Conservation (phyloP, 2,113 vertebrate genomes). For the Phalacrocorax pelagicus region DNA sequence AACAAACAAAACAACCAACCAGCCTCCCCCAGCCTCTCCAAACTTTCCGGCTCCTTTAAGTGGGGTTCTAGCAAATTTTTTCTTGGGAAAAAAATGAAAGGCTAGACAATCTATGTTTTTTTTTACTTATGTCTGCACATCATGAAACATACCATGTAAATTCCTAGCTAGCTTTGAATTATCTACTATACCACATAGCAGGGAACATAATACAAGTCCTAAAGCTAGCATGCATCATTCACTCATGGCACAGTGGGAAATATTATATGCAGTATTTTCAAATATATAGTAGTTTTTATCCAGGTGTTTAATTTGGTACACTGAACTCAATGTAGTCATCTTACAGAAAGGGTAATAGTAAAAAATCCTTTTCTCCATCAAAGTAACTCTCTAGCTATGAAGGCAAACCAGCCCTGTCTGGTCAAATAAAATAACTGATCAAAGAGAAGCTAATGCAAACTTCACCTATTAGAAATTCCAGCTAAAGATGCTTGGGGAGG, state of each 20-base stretch:
- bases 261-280: neutral
- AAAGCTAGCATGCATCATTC: neutral
- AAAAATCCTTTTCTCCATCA: neutral
- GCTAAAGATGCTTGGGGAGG: neutral
- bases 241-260: neutral
- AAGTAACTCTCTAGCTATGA: neutral
- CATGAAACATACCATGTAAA: neutral
- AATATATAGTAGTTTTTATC: neutral
- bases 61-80: neutral
- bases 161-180: constrained; percentile 16
- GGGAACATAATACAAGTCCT: neutral
- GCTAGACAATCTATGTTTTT: neutral
- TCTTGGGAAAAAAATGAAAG: neutral
- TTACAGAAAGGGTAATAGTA: neutral
- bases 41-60: neutral
- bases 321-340: neutral
- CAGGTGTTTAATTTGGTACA: neutral
- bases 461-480: neutral
- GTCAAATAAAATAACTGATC: neutral
- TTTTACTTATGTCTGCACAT: neutral
- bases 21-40: neutral
- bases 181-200: neutral
- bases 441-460: neutral
- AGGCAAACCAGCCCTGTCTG: neutral
- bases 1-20: neutral